Evolutionary conservation across 2,113 vertebrate species (phyloP).

Genomic region (Cyphomyrus plagiostoma): DNA sequence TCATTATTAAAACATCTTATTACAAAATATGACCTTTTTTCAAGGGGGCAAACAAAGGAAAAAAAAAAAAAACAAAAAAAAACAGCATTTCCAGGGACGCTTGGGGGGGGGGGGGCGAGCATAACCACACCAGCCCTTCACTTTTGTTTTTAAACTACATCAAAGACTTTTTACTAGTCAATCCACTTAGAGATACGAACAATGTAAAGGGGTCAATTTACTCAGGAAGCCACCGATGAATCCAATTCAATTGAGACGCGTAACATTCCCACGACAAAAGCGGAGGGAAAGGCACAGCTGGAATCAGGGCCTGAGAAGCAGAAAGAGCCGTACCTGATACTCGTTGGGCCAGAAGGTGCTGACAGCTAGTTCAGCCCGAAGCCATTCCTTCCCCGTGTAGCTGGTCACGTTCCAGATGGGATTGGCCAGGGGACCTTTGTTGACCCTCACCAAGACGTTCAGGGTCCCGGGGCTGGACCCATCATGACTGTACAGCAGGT

Average conservation of each 20-base stretch:
- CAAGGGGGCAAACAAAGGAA: background rate
- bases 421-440: conserved; percentile 89
- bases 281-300: background rate
- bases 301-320: no score
- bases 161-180: background rate
- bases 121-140: background rate
- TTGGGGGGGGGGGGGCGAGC: no score
- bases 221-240: background rate
- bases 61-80: background rate
- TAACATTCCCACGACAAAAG: background rate
- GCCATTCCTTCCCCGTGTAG: conserved; percentile 75
- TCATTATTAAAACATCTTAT: background rate
- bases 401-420: conserved; percentile 95
- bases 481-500: conserved; percentile 79
- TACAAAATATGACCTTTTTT: background rate
- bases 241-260: background rate
- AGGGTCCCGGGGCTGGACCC: conserved; percentile 81
- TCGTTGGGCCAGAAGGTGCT: conserved; percentile 99
- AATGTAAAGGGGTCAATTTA: background rate
- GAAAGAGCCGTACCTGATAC: conserved; percentile 77
- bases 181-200: background rate
- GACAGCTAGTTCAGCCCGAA: conserved; percentile 86
- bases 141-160: background rate
- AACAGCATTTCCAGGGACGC: background rate
- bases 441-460: conserved; percentile 89